Evolutionary conservation across 2,888 invertebrate species (phyloP).

Genomic region (Scotopteryx bipunctaria): DNA sequence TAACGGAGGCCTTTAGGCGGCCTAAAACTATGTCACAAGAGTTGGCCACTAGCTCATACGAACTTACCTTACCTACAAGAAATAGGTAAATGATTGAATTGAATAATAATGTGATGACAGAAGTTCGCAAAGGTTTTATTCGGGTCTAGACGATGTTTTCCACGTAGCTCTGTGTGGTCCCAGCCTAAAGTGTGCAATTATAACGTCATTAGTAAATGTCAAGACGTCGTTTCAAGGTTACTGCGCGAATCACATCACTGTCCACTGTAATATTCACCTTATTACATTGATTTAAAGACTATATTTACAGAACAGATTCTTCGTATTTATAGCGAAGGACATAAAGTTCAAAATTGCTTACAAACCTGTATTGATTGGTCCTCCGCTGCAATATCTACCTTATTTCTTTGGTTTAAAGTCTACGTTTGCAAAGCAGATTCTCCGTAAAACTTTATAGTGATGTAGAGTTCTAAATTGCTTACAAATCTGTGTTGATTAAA

Average conservation of each 20-base stretch:
- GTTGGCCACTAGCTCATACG: neutral
- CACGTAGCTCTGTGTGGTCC: conserved; percentile 16
- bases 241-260: conserved; percentile 35
- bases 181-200: conserved; percentile 47
- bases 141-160: conserved; percentile 4
- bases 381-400: too few relatives aligned
- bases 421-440: neutral
- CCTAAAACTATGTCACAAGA: neutral
- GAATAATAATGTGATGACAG: too few relatives aligned
- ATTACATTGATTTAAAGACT: neutral
- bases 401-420: neutral
- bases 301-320: neutral
- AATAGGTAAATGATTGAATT: too few relatives aligned
- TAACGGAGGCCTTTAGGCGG: neutral
- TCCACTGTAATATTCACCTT: conserved; percentile 3
- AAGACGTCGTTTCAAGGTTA: conserved; percentile 52
- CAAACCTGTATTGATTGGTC: too few relatives aligned
- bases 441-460: too few relatives aligned
- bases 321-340: neutral
- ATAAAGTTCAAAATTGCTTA: conserved; percentile 11
- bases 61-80: neutral
- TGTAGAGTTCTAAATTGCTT: conserved; percentile 8
- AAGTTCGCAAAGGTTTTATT: neutral
- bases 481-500: too few relatives aligned
- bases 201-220: conserved; percentile 65